phyloP scores from a whole-genome alignment of 2,113 vertebrate genomes.

The Delphinapterus leucas region DNA sequence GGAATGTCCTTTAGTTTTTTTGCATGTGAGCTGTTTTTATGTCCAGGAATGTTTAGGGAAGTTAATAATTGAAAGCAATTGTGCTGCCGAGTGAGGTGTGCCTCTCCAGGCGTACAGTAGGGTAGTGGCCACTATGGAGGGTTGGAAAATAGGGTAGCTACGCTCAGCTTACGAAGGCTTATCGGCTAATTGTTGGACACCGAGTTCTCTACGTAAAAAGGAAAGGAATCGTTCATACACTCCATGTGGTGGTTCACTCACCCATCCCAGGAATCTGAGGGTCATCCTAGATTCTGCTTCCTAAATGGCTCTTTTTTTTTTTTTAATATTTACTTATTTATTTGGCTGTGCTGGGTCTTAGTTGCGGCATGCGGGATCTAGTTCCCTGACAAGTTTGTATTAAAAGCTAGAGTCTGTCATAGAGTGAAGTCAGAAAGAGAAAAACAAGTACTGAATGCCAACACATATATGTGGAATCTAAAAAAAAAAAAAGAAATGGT shows the following conservation, averaged over 20 bases:
- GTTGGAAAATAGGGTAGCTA: neutral
- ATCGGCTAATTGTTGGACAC: neutral
- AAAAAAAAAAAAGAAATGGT: too few species aligned
- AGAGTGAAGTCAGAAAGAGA: too few species aligned
- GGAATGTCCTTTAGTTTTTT: neutral
- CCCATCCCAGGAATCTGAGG: neutral
- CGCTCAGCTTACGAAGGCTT: neutral
- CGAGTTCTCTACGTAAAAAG: neutral
- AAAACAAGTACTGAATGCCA: too few species aligned
- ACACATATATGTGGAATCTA: too few species aligned
- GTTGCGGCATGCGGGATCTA: too few species aligned
- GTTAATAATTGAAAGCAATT: slow-evolving; percentile 3
- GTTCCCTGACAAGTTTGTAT: too few species aligned
- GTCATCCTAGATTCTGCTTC: too few species aligned
- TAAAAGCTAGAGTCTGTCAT: too few species aligned
- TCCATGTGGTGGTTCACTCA: accelerated
- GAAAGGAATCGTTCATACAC: neutral
- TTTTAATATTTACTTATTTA: too few species aligned
- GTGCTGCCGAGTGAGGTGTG: neutral
- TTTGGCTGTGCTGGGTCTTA: too few species aligned
- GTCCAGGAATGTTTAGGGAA: neutral
- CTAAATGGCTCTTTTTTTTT: too few species aligned
- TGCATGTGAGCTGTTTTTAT: neutral
- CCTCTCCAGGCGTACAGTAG: accelerated
- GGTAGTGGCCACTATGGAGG: neutral